These are phyloP conservation scores for Pseudopipra pipra DNA, from an alignment of 2,113 vertebrate species.

Conservation along the genomic window DNA sequence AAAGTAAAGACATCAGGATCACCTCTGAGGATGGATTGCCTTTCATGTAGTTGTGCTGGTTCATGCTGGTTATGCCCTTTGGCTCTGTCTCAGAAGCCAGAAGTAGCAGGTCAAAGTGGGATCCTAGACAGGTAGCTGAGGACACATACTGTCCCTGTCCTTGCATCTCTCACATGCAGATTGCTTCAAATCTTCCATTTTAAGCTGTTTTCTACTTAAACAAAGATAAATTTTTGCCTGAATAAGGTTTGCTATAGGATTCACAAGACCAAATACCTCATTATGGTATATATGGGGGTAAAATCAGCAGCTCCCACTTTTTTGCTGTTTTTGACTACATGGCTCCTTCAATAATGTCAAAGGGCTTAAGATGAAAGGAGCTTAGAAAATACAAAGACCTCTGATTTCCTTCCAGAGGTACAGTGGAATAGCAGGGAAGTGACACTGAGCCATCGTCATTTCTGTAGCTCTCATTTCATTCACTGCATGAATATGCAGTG, in stretches of 20 bases:
- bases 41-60: background rate
- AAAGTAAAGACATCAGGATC: background rate
- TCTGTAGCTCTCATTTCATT: background rate
- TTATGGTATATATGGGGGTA: background rate
- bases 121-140: background rate
- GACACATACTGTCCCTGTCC: background rate
- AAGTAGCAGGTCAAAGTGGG: background rate
- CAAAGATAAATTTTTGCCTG: background rate
- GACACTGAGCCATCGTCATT: background rate
- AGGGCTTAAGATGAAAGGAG: background rate
- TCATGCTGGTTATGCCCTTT: background rate
- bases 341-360: background rate
- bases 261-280: background rate
- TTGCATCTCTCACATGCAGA: background rate
- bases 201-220: background rate
- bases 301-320: background rate
- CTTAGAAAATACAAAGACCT: background rate
- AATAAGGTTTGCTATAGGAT: background rate
- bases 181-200: background rate
- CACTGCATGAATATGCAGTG: background rate
- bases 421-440: background rate
- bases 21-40: fast-evolving
- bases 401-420: background rate
- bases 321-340: background rate
- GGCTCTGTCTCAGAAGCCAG: background rate